Conservation (phyloP, 1,140 invertebrate species). For the Alviniconcha marisindica region DNA sequence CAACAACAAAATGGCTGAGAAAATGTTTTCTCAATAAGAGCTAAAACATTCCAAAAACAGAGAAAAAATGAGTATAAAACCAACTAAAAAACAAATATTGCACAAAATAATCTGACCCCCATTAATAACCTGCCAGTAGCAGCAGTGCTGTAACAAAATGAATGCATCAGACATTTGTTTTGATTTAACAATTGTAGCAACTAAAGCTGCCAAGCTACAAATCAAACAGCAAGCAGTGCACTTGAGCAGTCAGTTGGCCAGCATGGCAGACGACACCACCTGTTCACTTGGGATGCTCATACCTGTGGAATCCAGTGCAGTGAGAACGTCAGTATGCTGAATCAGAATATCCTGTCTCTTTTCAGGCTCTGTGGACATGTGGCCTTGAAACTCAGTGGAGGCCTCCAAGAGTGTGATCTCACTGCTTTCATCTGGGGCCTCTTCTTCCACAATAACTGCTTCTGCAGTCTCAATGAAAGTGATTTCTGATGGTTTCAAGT, state of each 20-base stretch:
- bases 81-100: background rate
- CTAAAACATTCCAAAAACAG: too few species aligned
- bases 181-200: background rate
- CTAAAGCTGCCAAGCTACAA: constrained; percentile 7
- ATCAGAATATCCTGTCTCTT: constrained; percentile 40
- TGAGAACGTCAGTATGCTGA: constrained; percentile 15
- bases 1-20: too few species aligned
- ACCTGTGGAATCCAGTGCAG: background rate
- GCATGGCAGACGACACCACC: constrained; percentile 1
- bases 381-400: background rate
- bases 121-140: background rate
- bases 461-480: too few species aligned
- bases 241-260: background rate
- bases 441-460: background rate
- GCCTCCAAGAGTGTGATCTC: constrained; percentile 26
- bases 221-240: background rate
- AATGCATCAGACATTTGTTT: background rate
- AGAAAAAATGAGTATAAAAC: constrained; percentile 1
- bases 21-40: too few species aligned
- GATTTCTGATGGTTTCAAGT: too few species aligned
- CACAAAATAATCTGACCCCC: background rate
- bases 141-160: background rate
- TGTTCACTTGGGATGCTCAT: constrained; percentile 13
- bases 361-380: constrained; percentile 7
- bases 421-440: constrained; percentile 26